Conservation (phyloP, 2,797 vertebrate species). For the Acipenser oxyrinchus region DNA sequence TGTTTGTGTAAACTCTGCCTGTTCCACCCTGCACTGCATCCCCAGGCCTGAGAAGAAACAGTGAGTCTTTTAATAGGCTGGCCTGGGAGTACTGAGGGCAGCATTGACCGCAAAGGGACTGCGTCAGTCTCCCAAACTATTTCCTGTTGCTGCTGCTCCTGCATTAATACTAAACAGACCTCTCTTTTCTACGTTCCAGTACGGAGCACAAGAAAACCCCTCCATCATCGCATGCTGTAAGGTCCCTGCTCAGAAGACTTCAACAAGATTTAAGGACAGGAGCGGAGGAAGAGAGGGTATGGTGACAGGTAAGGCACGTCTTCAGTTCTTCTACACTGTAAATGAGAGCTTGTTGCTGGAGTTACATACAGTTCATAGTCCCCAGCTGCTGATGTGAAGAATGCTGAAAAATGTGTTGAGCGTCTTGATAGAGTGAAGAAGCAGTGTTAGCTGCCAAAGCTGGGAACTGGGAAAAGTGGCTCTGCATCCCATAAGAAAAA, state of each 20-base stretch:
- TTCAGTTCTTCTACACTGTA: too few relatives aligned
- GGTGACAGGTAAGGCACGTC: neutral
- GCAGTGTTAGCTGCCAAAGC: neutral
- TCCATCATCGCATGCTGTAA: neutral
- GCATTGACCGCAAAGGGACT: constrained; percentile 33
- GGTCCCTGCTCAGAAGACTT: neutral
- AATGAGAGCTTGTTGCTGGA: neutral
- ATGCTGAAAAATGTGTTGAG: neutral
- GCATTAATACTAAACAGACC: constrained; percentile 61
- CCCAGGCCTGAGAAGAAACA: neutral
- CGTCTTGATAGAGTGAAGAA: neutral
- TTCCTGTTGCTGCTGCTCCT: constrained; percentile 59
- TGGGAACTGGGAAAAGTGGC: neutral
- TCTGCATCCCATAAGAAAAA: neutral
- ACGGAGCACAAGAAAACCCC: constrained; percentile 15
- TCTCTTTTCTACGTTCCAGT: constrained; percentile 29
- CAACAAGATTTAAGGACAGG: neutral
- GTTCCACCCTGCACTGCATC: constrained; percentile 27
- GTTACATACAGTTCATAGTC: neutral
- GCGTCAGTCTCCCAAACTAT: constrained; percentile 45
- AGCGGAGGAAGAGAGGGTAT: neutral
- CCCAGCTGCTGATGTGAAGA: too few relatives aligned
- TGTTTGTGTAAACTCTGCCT: constrained; percentile 41
- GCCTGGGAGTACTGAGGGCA: constrained; percentile 20
- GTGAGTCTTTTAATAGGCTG: constrained; percentile 27